Evolutionary conservation across 2,888 invertebrate species (phyloP).

Genomic region (Peribatodes rhomboidaria): DNA sequence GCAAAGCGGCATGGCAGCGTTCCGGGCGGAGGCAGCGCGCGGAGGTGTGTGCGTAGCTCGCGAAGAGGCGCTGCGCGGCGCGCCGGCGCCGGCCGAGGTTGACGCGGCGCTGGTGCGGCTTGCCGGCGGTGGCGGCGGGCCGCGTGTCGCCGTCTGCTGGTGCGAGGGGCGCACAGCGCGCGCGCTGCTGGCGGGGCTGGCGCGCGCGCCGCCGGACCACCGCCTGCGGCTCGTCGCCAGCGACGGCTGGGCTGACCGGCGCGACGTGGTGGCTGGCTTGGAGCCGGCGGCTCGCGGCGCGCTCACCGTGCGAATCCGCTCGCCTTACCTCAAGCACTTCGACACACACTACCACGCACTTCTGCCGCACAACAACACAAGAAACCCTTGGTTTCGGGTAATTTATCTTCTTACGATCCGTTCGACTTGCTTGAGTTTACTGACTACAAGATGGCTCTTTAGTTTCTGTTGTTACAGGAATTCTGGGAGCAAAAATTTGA

Average conservation of each 20-base stretch:
- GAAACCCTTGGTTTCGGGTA: background rate
- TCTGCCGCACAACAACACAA: background rate
- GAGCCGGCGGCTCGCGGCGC: conserved; percentile 90
- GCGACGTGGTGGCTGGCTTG: conserved; percentile 90
- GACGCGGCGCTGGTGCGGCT: conserved; percentile 64
- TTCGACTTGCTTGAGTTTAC: too few relatives aligned
- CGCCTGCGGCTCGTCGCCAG: conserved; percentile 87
- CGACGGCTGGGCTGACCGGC: conserved; percentile 92
- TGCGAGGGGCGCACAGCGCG: conserved; percentile 91
- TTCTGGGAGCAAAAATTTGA: background rate
- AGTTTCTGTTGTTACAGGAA: background rate
- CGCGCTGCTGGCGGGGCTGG: conserved; percentile 87
- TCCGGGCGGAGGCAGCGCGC: conserved; percentile 89
- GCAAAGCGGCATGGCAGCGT: conserved; percentile 91
- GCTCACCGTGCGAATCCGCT: conserved; percentile 91
- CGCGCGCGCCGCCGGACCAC: conserved; percentile 75
- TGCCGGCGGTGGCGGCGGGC: conserved; percentile 58
- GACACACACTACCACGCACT: background rate
- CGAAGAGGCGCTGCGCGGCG: conserved; percentile 69
- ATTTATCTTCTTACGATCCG: too few relatives aligned
- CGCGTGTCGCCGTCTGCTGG: conserved; percentile 91
- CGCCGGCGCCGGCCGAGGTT: conserved; percentile 52
- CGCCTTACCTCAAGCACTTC: conserved; percentile 86
- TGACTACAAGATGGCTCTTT: too few relatives aligned
- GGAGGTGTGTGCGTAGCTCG: conserved; percentile 91